Evolutionary conservation across 2,113 vertebrate genomes (phyloP), one percentile per base, ranked within the genome.

Genomic region (Pluvianellus socialis): DNA sequence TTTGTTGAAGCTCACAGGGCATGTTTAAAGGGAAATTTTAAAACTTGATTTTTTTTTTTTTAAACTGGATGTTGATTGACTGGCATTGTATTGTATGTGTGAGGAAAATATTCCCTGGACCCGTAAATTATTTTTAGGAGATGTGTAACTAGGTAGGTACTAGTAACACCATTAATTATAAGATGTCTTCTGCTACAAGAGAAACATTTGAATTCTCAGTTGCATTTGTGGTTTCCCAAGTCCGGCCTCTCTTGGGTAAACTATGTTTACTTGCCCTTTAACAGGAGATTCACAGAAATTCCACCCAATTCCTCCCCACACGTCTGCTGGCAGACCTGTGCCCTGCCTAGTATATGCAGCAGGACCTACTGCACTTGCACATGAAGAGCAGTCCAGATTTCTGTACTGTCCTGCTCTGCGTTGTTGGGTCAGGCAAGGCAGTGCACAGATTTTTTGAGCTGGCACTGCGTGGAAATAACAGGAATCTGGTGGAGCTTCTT

Each of bases 281-380:
- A 56, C 26, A 33, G 26, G 38, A 77, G 23, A 35, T 63, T 53
- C 28, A 33, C 50, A 73, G 76, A 26, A 74, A 67, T 81, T 62
- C n/a, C 32, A 55, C n/a, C 22, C 42, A 59, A 0, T 80, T 86
- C 9, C 14, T 63, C 20, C 26, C 62, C 3, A 0, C 1, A 7
- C 7, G 47, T 63, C 32, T 79, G 15, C 53, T 79, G 73, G 40
- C 58, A 90, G 77, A 49, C 19, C 50, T 19, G 7, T 53, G 21
- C 45, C 47, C 66, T 94, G 82, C 52, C 63, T 45, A 0, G 0
- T 49, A 4, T 26, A 7, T 38, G 47, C 65, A 40, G 40, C n/a
- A 71, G 40, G 14, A 35, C 35, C 90, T 55, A 21, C 30, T 59
- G 67, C 42, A 17, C 38, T 45, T 87, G 50, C 16, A 27, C 1